Percentiles rank a stretch among this genome's conserved stretches.
Evolutionary conservation across 2,888 invertebrate species (phyloP).

Genomic region (Acleris cristana): DNA sequence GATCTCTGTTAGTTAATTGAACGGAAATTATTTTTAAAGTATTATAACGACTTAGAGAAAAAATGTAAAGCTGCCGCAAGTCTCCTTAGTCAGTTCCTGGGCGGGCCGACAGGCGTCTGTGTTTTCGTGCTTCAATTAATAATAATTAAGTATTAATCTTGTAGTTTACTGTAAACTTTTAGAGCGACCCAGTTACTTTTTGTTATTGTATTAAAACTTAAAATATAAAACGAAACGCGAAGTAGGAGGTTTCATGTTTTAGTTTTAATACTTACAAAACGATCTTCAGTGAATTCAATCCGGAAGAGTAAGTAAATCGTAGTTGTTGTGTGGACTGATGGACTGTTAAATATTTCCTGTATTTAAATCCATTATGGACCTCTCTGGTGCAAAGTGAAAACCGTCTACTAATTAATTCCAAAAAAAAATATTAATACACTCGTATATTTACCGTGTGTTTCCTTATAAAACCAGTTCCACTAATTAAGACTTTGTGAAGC

Average conservation of each 20-base stretch:
- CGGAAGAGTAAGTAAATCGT: no score
- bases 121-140: slow-evolving; percentile 31
- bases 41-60: slow-evolving; percentile 42
- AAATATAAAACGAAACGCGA: background rate
- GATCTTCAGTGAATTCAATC: background rate
- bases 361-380: no score
- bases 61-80: slow-evolving; percentile 48
- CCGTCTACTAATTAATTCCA: no score
- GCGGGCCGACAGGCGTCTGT: slow-evolving; percentile 18
- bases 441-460: no score
- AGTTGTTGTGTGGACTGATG: no score
- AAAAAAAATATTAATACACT: no score
- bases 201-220: background rate
- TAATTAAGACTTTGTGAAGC: background rate
- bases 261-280: background rate
- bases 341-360: background rate
- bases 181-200: slow-evolving; percentile 15
- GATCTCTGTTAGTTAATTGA: slow-evolving; percentile 76
- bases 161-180: slow-evolving; percentile 27
- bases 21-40: slow-evolving; percentile 64
- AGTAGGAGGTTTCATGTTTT: background rate
- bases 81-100: slow-evolving; percentile 16
- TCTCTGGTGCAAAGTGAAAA: background rate
- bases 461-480: no score
- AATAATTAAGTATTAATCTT: slow-evolving; percentile 36